Conservation (phyloP, 2,797 vertebrate genomes). For the Gymnoscopelus braueri region DNA sequence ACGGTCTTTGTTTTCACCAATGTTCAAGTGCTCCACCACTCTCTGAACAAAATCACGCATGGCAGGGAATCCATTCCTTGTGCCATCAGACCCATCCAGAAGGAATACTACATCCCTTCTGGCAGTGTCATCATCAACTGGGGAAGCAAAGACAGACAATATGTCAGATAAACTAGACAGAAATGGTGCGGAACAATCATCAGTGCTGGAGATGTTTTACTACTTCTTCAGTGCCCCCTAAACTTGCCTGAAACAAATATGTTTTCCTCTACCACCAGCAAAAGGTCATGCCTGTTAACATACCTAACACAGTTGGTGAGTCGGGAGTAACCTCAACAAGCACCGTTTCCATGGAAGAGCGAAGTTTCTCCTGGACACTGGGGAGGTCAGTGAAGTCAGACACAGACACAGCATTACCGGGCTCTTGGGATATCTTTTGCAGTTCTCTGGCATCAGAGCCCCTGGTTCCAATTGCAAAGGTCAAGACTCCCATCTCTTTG, state of each 20-base stretch:
- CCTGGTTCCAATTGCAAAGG: constrained; percentile 49
- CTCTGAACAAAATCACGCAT: constrained; percentile 30
- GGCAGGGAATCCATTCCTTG: constrained; percentile 29
- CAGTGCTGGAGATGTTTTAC: not conserved
- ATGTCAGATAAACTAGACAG: not conserved
- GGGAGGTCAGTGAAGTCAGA: constrained; percentile 34
- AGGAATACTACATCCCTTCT: constrained; percentile 37
- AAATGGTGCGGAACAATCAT: not conserved
- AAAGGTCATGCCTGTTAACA: not conserved
- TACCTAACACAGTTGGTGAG: constrained; percentile 15
- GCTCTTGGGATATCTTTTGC: constrained; percentile 37
- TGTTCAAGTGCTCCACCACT: constrained; percentile 31
- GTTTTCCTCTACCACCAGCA: not conserved
- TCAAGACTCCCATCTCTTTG: constrained; percentile 55
- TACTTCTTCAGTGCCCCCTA: not conserved
- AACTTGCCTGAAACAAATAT: not conserved
- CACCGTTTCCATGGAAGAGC: constrained; percentile 29
- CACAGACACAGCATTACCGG: constrained; percentile 25
- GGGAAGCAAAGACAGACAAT: not conserved
- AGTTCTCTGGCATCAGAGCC: constrained; percentile 29
- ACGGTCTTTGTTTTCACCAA: constrained; percentile 32
- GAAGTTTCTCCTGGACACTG: constrained; percentile 33
- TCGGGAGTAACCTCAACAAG: not conserved
- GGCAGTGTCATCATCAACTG: constrained; percentile 9
- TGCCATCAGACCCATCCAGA: constrained; percentile 37